A percentile compares a stretch with the other conserved stretches of the same genome.
Evolutionary conservation across 2,888 invertebrate species (phyloP).

Genomic region (Rhorus exstirpatorius): DNA sequence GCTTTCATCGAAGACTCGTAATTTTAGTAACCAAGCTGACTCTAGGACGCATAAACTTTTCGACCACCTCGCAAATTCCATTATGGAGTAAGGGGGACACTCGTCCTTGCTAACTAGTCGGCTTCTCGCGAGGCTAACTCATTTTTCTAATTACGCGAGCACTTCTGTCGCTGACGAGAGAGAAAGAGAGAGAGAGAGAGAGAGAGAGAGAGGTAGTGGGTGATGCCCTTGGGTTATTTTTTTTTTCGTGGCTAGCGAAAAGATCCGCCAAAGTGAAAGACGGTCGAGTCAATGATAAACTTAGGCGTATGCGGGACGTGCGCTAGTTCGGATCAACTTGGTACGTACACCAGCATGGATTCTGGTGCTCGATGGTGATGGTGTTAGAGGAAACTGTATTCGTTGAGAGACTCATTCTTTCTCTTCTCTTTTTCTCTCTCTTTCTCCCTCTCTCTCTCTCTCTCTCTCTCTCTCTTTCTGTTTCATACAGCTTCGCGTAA

Average conservation of each 20-base stretch:
- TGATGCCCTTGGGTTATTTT: constrained; percentile 19
- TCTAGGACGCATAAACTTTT: constrained; percentile 43
- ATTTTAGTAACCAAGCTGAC: background rate
- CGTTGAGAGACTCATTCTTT: constrained; percentile 68
- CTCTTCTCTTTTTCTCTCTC: constrained; percentile 25
- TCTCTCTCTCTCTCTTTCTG: background rate
- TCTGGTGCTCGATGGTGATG: constrained; percentile 20
- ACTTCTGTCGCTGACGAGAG: constrained; percentile 77
- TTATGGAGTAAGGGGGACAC: constrained; percentile 46
- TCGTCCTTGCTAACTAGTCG: constrained; percentile 77
- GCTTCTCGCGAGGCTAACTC: constrained; percentile 81
- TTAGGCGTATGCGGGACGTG: constrained; percentile 79
- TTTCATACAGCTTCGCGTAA: background rate
- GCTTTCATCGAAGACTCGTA: constrained; percentile 1
- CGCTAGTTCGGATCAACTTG: constrained; percentile 66
- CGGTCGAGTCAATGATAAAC: constrained; percentile 80
- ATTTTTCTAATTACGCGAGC: constrained; percentile 84
- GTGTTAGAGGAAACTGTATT: constrained; percentile 28
- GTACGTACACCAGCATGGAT: background rate
- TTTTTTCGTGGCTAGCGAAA: constrained; percentile 29
- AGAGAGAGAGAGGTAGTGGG: constrained; percentile 31
- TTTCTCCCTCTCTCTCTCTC: background rate
- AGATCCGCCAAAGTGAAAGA: constrained; percentile 58
- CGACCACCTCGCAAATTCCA: constrained; percentile 13
- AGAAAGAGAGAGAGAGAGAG: too few species aligned